Percentiles rank a stretch among this genome's conserved stretches.
Conservation (phyloP, 2,888 invertebrate genomes). For the Nephrotoma flavescens region DNA sequence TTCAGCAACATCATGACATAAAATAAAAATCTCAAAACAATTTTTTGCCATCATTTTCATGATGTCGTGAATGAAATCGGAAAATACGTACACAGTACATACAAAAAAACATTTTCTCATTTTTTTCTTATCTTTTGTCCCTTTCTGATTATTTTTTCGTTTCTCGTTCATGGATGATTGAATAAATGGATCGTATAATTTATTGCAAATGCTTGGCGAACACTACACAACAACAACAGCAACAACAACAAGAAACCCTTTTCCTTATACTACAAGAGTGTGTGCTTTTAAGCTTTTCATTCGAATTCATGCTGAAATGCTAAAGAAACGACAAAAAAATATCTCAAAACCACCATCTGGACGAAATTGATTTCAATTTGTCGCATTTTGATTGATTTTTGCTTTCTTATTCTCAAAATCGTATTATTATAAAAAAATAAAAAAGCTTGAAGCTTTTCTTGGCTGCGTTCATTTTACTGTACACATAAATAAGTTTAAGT, state of each 20-base stretch:
- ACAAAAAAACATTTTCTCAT: not conserved
- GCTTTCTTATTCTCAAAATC: not conserved
- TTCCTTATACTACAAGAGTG: not conserved
- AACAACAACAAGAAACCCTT: not conserved
- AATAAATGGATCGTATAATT: not conserved
- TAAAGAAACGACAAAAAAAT: not conserved
- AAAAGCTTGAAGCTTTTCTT: not conserved
- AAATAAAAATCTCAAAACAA: not conserved
- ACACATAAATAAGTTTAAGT: not conserved
- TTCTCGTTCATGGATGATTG: not conserved
- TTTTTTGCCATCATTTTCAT: not conserved
- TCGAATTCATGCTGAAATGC: not conserved
- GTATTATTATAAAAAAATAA: not conserved
- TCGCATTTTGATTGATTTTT: conserved; percentile 2
- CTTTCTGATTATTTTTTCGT: not conserved
- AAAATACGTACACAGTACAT: not conserved
- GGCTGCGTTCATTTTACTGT: not conserved
- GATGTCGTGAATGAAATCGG: not conserved
- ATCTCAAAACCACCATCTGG: not conserved
- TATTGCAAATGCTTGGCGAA: not conserved
- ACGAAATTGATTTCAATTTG: conserved; percentile 3
- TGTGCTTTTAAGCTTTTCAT: not conserved
- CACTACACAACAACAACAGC: not conserved
- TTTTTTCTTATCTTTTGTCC: not conserved
- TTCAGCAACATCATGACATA: not conserved